Evolutionary conservation across 2,113 vertebrate genomes (phyloP), one percentile per base, ranked within the genome.

Genomic region (Bostrychus sinensis): DNA sequence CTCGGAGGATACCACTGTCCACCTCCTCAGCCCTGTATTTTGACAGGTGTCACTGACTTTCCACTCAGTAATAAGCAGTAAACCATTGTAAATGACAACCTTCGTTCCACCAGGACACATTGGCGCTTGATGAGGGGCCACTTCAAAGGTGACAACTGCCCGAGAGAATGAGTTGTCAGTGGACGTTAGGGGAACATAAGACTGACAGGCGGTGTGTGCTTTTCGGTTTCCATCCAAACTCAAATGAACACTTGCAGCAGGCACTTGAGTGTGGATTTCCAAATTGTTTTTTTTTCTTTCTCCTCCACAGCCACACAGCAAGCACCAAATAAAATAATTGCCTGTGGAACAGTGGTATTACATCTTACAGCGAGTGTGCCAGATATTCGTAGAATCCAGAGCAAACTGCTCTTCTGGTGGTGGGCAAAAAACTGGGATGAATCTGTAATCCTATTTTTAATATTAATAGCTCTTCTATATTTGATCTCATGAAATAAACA

Each of bases 21-120:
- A 75, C 75, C 81, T 78, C 62, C 77, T 86, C 77, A 60, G 46
- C 58, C 45, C 71, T 51, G 59, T 63, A 55, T 81, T 83, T 71
- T 83, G 87, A 87, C 85, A 87, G 67, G 77, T 80, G 81, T 86
- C 85, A 78, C 60, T 62, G 81, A 82, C 73, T 67, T 62, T 43
- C 68, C 14, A 17, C 69, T 65, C 58, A 71, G 69, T 84, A 83
- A 86, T 81, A 84, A 76, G 77, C 80, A 66, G 76, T 43, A 63
- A 78, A 70, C 67, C 66, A 48, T 51, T 69, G 71, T 59, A 80
- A 83, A 78, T 77, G 83, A 88, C 87, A 85, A 68, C 67, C 78
- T 71, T 85, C 78, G 63, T 70, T 81, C 82, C 74, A 57, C n/a
- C 64, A 62, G 70, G 80, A 83, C 80, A 71, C 60, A 75, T 61